Conservation (phyloP, 2,888 invertebrate species). For the Pherbina coryleti region DNA sequence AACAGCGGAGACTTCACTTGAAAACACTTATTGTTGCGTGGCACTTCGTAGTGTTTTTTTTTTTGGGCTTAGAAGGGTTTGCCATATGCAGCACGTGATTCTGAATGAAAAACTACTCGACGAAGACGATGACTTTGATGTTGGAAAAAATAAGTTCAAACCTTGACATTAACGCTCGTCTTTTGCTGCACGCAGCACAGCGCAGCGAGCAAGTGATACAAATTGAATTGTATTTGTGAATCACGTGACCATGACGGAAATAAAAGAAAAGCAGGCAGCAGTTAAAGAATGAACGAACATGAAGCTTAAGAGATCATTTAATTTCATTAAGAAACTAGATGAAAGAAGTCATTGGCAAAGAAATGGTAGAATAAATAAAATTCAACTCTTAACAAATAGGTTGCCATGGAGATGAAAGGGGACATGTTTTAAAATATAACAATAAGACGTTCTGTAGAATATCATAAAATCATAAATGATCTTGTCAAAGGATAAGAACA, state of each 20-base stretch:
- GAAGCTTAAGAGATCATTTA: conserved; percentile 58
- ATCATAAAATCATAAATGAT: background rate
- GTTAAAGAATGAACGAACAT: background rate
- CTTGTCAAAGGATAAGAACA: conserved; percentile 45
- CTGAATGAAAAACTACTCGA: conserved; percentile 37
- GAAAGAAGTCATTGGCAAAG: background rate
- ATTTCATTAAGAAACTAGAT: conserved; percentile 56
- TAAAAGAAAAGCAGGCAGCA: conserved; percentile 41
- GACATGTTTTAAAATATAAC: background rate
- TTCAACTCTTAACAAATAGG: background rate
- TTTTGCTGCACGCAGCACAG: conserved; percentile 37
- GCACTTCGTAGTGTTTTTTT: background rate
- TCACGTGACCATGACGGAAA: conserved; percentile 66
- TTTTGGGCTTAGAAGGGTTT: conserved; percentile 20
- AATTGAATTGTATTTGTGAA: conserved; percentile 62
- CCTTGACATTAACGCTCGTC: conserved; percentile 38
- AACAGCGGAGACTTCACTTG: conserved; percentile 11
- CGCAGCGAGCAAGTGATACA: conserved; percentile 51
- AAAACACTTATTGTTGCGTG: conserved; percentile 7
- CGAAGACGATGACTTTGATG: conserved; percentile 9
- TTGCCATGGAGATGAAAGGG: background rate
- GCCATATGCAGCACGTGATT: conserved; percentile 34
- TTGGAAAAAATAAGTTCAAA: conserved; percentile 42
- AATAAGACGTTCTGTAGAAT: background rate
- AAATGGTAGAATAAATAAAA: background rate